Conservation (phyloP, 2,888 invertebrate species). For the Chirona hameri region DNA sequence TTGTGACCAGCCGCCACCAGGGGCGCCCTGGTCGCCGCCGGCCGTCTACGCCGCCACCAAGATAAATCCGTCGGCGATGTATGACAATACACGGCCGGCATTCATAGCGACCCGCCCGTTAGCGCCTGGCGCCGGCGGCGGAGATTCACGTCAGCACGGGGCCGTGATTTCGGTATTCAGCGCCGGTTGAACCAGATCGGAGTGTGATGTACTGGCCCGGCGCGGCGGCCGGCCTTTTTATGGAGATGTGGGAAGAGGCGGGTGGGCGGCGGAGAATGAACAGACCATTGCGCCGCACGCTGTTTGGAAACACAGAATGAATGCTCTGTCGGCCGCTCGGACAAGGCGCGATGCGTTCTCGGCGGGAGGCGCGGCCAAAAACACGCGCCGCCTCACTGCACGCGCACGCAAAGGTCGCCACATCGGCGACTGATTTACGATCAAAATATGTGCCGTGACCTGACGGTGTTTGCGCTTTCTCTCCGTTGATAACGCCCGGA, state of each 20-base stretch:
- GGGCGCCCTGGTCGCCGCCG: background rate
- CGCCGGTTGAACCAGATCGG: background rate
- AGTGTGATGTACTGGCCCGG: background rate
- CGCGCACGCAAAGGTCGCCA: too few relatives aligned
- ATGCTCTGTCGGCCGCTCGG: background rate
- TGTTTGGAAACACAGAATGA: slow-evolving; percentile 13
- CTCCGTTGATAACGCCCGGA: too few relatives aligned
- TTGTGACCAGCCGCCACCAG: background rate
- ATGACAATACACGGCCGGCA: background rate
- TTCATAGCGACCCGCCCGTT: background rate
- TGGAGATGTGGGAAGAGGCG: background rate
- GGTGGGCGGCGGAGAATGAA: slow-evolving; percentile 9
- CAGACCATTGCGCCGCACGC: background rate
- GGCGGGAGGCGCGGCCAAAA: background rate
- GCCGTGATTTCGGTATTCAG: slow-evolving; percentile 13
- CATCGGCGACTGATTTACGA: too few relatives aligned
- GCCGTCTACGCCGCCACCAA: background rate
- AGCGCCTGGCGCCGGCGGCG: background rate
- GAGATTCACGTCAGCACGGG: background rate
- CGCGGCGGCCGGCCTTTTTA: slow-evolving; percentile 2
- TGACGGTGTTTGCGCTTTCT: too few relatives aligned
- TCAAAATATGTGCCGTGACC: too few relatives aligned
- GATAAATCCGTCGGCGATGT: background rate
- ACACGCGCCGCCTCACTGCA: too few relatives aligned
- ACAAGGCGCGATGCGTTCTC: background rate